These are phyloP conservation scores for Rhinoderma darwinii DNA, from an alignment of 2,113 vertebrate species.

Conservation along the genomic window DNA sequence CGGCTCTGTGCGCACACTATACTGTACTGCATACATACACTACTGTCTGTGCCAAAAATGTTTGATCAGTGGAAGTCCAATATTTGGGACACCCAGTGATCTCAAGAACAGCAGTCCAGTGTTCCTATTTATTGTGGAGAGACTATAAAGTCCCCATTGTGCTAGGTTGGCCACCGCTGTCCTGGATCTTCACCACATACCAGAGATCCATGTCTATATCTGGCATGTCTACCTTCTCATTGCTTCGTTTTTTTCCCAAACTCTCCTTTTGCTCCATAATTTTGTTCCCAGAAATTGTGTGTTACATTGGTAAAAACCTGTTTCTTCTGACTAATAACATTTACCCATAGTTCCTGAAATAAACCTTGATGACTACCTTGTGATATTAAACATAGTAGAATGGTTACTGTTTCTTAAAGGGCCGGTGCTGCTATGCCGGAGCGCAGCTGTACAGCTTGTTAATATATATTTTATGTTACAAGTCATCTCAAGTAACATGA, in stretches of 20 bases:
- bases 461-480: conserved; percentile 40
- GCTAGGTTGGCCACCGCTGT: not conserved
- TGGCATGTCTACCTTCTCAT: not conserved
- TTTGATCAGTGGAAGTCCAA: not conserved
- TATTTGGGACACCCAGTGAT: not conserved
- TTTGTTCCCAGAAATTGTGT: not conserved
- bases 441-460: not conserved
- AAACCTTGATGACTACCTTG: not conserved
- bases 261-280: not conserved
- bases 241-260: not conserved
- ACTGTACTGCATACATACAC: not conserved
- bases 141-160: not conserved
- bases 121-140: not conserved
- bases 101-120: not conserved
- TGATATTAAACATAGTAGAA: not conserved
- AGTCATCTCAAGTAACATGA: conserved; percentile 42
- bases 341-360: not conserved
- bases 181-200: not conserved
- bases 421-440: not conserved
- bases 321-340: not conserved
- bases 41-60: not conserved
- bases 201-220: not conserved
- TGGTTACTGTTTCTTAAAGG: conserved; percentile 4
- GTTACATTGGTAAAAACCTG: not conserved
- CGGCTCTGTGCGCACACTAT: not conserved